phyloP scores from a whole-genome alignment of 1,140 invertebrate species.

The Luehdorfia chinensis region DNA sequence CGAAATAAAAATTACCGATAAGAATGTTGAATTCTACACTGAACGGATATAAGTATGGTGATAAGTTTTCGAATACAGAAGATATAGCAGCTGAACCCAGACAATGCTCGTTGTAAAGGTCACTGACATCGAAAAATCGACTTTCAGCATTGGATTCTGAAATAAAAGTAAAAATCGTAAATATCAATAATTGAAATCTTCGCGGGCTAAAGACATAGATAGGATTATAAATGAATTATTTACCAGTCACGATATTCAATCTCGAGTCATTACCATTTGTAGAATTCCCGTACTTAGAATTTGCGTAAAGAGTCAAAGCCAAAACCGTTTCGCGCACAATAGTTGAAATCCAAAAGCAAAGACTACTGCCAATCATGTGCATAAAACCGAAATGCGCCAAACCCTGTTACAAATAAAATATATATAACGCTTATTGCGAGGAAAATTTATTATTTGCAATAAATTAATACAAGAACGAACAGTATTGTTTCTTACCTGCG shows the following conservation, averaged over 20 bases:
- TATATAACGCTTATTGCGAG: slow-evolving; percentile 5
- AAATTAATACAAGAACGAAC: slow-evolving; percentile 14
- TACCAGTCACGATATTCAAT: slow-evolving; percentile 1
- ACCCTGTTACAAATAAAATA: slow-evolving; percentile 42
- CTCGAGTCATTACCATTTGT: slow-evolving; percentile 8
- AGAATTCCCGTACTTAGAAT: slow-evolving; percentile 40
- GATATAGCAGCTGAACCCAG: slow-evolving; percentile 52
- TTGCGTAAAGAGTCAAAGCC: slow-evolving; percentile 69
- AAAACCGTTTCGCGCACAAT: slow-evolving; percentile 84
- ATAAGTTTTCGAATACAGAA: slow-evolving; percentile 78
- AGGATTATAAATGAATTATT: neutral
- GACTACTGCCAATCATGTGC: slow-evolving; percentile 84
- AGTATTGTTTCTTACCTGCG: slow-evolving; percentile 39
- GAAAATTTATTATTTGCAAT: too few species aligned
- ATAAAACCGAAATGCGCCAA: slow-evolving; percentile 84
- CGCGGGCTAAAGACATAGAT: slow-evolving; percentile 6
- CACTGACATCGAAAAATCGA: slow-evolving; percentile 32
- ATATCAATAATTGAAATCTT: neutral
- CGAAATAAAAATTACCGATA: slow-evolving; percentile 74
- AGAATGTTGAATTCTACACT: slow-evolving; percentile 86
- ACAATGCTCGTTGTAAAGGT: slow-evolving; percentile 50
- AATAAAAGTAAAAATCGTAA: neutral
- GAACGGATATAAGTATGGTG: slow-evolving; percentile 85
- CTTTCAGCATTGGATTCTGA: neutral
- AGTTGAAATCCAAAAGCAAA: slow-evolving; percentile 86